Evolutionary conservation across 92 coral and sea anemone species (phyloP), one percentile per base, ranked within the genome.

Genomic region (Siderastrea radians): DNA sequence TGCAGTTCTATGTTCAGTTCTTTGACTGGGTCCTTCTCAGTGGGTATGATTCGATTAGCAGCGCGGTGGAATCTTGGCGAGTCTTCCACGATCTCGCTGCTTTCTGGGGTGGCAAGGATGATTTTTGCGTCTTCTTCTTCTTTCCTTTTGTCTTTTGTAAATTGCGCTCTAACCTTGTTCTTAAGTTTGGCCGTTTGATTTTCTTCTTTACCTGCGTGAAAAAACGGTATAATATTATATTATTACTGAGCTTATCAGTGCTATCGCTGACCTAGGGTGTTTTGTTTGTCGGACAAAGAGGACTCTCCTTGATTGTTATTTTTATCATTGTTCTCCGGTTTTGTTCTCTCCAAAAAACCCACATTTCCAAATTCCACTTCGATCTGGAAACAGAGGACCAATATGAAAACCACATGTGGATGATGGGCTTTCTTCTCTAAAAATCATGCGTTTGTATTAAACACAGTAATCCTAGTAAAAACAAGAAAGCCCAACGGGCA

Each of bases 41-140:
- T 45, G 44, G 67, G n/a, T 10, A 69, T 69, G 1, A 82, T 55
- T 46, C 78, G 54, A 58, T n/a, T 45, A 17, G 68, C 70, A n/a
- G 86, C 86, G 52, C 78, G 86, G 11, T 70, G 68, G 15, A 70
- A 82, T 58, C 49, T 70, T 14, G 87, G 87, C 14, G 87, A 84
- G 69, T 84, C 87, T 63, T 84, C 87, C 3, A 73, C 87, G 58
- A 84, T 84, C 44, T 72, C 87, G 63, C 87, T 84, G 15, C 17
- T 84, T 66, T 84, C 87, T 7, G 87, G 87, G 1, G 80, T 84
- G 72, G 87, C 87, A n/a, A 84, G 73, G 53, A 84, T 68, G n/a
- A 84, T 50, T 51, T 50, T 84, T 51, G n/a, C 26, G 5, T 84
- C 87, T 57, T 52, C 65, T 68, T 84, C 87, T 57, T 52, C 65